These are phyloP conservation scores for Dipus sagitta DNA, from an alignment of 2,797 vertebrate species.

Conservation along the genomic window DNA sequence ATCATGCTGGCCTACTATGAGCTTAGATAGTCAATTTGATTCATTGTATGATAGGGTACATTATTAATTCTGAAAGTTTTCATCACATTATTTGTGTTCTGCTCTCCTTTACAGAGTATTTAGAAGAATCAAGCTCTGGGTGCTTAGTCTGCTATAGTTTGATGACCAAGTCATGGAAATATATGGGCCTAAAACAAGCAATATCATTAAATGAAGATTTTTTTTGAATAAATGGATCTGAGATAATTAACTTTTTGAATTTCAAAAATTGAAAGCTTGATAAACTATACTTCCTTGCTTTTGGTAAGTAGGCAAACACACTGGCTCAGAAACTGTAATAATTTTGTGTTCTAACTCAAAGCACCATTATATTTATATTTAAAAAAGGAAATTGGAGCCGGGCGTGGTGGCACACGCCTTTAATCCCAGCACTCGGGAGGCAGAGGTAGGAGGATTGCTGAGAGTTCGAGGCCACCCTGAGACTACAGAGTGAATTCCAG, in stretches of 20 bases:
- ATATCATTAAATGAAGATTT: not conserved
- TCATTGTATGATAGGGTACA: not conserved
- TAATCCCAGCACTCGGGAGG: no score
- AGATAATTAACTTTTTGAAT: slow-evolving; percentile 30
- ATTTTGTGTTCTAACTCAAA: not conserved
- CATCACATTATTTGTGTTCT: not conserved
- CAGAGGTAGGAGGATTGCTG: no score
- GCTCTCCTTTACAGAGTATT: slow-evolving; percentile 4
- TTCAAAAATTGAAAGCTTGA: slow-evolving; percentile 32
- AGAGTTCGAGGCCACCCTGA: no score
- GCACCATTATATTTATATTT: slow-evolving; percentile 1
- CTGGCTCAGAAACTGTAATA: slow-evolving; percentile 15
- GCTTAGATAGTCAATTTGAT: not conserved
- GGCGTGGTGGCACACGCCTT: no score
- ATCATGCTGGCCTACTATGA: not conserved
- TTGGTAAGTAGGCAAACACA: not conserved
- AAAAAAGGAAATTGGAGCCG: slow-evolving; percentile 6
- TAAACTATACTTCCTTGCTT: not conserved
- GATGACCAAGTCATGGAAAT: not conserved
- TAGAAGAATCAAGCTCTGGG: slow-evolving; percentile 5
- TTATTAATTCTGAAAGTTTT: not conserved
- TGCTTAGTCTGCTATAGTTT: not conserved
- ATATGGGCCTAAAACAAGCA: not conserved
- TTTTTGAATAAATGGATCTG: slow-evolving; percentile 32
- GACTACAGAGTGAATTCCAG: no score